A percentile compares a stretch with the other conserved stretches of the same genome.
phyloP scores from a whole-genome alignment of 1,140 invertebrate species.

The Saccostrea glomerata region DNA sequence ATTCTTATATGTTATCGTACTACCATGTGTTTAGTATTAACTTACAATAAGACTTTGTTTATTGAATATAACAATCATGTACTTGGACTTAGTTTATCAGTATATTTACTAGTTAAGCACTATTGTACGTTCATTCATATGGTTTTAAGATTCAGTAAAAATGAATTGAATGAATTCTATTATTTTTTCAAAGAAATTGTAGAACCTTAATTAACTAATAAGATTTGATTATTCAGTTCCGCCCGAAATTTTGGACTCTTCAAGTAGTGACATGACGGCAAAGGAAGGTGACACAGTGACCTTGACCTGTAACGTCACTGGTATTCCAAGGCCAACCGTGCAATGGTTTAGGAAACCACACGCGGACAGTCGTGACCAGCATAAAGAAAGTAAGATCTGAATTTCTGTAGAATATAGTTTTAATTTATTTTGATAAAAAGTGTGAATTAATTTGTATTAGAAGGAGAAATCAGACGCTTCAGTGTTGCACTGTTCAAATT shows the following conservation, averaged over 20 bases:
- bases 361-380: constrained; percentile 45
- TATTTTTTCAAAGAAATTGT: too few relatives aligned
- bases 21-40: too few relatives aligned
- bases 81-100: too few relatives aligned
- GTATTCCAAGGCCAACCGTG: constrained; percentile 73
- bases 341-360: constrained; percentile 73
- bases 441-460: background rate
- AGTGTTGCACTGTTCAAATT: background rate
- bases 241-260: constrained; percentile 68
- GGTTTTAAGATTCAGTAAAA: too few relatives aligned
- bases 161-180: too few relatives aligned
- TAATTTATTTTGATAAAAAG: background rate
- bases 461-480: background rate
- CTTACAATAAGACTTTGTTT: too few relatives aligned
- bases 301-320: constrained; percentile 74
- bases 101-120: too few relatives aligned
- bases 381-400: constrained; percentile 59
- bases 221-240: constrained; percentile 63
- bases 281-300: constrained; percentile 75
- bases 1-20: too few relatives aligned
- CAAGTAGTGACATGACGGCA: constrained; percentile 62
- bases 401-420: background rate
- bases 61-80: too few relatives aligned
- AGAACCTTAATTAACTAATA: background rate
- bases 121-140: too few relatives aligned